phyloP scores from a whole-genome alignment of 1,140 invertebrate species.

The Lepidurus couesii region DNA sequence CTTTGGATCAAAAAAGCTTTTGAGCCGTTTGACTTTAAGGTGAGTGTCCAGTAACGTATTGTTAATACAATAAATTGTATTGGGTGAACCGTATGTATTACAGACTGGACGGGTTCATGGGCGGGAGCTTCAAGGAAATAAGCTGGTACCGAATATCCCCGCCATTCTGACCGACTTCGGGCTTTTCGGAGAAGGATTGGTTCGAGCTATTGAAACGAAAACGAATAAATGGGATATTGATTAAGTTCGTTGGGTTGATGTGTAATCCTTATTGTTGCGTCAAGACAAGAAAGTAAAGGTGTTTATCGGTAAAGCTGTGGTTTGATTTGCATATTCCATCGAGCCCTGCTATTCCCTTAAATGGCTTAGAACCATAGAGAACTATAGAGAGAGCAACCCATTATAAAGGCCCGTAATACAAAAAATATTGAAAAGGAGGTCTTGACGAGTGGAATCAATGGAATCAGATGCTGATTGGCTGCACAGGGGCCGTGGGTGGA shows the following conservation, averaged over 20 bases:
- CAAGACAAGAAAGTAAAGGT: background rate
- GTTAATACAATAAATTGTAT: slow-evolving; percentile 33
- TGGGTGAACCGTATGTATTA: slow-evolving; percentile 21
- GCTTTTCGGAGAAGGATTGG: slow-evolving; percentile 57
- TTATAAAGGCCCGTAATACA: too few relatives aligned
- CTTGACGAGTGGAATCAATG: too few relatives aligned
- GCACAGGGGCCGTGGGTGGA: too few relatives aligned
- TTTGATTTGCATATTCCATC: background rate
- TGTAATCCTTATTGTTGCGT: background rate
- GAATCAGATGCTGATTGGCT: too few relatives aligned
- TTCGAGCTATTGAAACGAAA: slow-evolving; percentile 40
- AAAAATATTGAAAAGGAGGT: too few relatives aligned
- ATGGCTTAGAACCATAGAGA: too few relatives aligned
- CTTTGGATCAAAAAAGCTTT: slow-evolving; percentile 67
- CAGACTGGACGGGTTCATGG: background rate
- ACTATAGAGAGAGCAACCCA: too few relatives aligned
- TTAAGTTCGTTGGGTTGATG: background rate
- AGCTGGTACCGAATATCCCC: slow-evolving; percentile 56
- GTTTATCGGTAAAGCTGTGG: background rate
- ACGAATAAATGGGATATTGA: slow-evolving; percentile 27
- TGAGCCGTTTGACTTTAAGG: slow-evolving; percentile 63
- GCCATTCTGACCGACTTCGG: slow-evolving; percentile 68
- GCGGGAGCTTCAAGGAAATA: slow-evolving; percentile 44
- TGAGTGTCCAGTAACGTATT: slow-evolving; percentile 41
- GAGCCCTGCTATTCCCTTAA: too few relatives aligned